phyloP scores from a whole-genome alignment of 2,797 vertebrate species.

The Tiaroga cobitis region DNA sequence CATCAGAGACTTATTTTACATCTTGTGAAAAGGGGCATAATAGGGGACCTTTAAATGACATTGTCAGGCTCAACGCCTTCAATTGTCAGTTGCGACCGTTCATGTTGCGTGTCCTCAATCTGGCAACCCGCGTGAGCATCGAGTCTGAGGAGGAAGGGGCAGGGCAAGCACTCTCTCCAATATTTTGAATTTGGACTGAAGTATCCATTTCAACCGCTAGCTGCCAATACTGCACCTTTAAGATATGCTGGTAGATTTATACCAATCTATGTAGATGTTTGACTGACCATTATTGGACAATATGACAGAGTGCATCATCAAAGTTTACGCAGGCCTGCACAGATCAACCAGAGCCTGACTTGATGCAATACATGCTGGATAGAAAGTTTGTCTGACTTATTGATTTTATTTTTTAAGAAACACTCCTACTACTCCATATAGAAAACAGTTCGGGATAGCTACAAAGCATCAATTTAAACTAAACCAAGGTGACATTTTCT shows the following conservation, averaged over 20 bases:
- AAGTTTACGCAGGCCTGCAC: background rate
- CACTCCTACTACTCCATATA: background rate
- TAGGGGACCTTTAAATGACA: too few relatives aligned
- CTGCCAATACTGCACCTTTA: background rate
- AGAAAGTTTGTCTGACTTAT: background rate
- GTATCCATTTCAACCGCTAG: background rate
- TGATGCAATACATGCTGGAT: background rate
- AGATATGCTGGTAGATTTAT: background rate
- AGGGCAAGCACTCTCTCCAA: background rate
- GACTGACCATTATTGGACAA: background rate
- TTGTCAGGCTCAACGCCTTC: background rate
- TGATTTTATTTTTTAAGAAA: background rate
- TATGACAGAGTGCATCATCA: background rate
- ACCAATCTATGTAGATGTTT: background rate
- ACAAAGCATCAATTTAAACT: background rate
- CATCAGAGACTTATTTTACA: too few relatives aligned
- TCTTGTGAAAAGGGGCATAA: too few relatives aligned
- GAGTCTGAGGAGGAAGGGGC: background rate
- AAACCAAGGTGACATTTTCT: slow-evolving; percentile 14
- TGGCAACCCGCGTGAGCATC: background rate
- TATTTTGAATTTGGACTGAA: background rate
- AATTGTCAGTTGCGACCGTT: background rate
- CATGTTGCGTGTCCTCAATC: background rate
- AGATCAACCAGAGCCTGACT: background rate
- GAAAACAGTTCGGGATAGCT: background rate